Percentiles rank a stretch among this genome's conserved stretches.
Evolutionary conservation across 2,797 vertebrate species (phyloP).

Genomic region (Fundulus diaphanus): DNA sequence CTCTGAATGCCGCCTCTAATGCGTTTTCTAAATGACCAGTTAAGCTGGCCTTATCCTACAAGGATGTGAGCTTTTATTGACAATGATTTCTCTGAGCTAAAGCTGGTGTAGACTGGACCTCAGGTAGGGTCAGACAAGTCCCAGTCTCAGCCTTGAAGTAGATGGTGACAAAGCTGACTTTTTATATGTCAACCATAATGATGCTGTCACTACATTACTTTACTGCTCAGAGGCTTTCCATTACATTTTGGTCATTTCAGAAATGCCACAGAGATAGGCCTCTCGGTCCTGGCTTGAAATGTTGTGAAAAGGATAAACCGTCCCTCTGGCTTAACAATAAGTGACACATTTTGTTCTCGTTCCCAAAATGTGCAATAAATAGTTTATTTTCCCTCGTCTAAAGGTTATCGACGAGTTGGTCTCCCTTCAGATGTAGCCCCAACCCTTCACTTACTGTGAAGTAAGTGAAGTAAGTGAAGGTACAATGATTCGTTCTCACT

Average conservation of each 20-base stretch:
- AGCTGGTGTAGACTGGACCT: not conserved
- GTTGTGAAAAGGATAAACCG: not conserved
- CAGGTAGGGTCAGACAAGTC: too few species aligned
- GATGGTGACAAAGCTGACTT: not conserved
- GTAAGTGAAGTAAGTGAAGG: too few species aligned
- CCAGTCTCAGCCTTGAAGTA: not conserved
- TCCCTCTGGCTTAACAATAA: not conserved
- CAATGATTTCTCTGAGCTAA: not conserved
- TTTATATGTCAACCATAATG: not conserved
- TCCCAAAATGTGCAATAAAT: not conserved
- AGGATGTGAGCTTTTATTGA: not conserved
- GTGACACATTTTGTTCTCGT: not conserved
- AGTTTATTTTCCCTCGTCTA: not conserved
- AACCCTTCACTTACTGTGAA: not conserved
- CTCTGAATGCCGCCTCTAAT: too few species aligned
- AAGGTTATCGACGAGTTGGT: not conserved
- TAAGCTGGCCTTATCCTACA: not conserved
- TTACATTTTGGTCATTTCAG: not conserved
- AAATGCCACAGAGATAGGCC: not conserved
- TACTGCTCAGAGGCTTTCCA: not conserved
- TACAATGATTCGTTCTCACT: not conserved
- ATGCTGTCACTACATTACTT: not conserved
- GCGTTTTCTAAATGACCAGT: not conserved
- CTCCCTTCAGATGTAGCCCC: too few species aligned
- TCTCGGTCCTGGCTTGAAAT: not conserved